A percentile compares a stretch with the other conserved stretches of the same genome.
Evolutionary conservation across 92 coral and sea anemone genomes (phyloP).

Genomic region (Epizoanthus stellaris): DNA sequence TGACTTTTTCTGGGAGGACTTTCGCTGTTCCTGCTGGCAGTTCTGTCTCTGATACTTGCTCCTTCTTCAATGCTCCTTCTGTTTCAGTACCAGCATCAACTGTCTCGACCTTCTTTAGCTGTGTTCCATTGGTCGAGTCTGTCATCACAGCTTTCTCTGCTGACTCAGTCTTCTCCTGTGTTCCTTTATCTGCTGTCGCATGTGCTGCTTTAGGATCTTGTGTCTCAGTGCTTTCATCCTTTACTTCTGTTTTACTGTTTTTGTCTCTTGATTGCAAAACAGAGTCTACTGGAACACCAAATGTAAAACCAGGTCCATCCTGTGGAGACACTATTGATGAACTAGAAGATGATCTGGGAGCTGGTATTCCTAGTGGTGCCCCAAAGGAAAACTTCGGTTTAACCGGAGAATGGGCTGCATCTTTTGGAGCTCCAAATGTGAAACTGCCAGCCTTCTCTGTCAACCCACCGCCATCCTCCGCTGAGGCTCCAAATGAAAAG

Average conservation of each 20-base stretch:
- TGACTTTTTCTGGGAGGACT: background rate
- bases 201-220: background rate
- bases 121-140: background rate
- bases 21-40: conserved; percentile 16
- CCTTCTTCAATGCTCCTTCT: background rate
- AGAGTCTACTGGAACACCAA: background rate
- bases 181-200: background rate
- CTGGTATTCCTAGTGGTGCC: conserved; percentile 28
- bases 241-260: background rate
- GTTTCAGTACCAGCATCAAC: conserved; percentile 29
- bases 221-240: background rate
- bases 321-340: conserved; percentile 22
- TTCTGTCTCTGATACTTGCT: background rate
- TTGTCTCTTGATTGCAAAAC: background rate
- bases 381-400: conserved; percentile 34
- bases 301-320: conserved; percentile 1
- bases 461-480: background rate
- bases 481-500: conserved; percentile 4
- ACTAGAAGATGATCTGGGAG: conserved; percentile 7
- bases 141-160: conserved; percentile 30
- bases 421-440: conserved; percentile 3
- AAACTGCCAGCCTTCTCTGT: background rate
- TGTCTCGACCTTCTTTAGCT: background rate
- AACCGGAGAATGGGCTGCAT: background rate
- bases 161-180: conserved; percentile 3